Base-by-base conservation (phyloP, 2,113 vertebrate genomes). In the Oryctolagus cuniculus region DNA sequence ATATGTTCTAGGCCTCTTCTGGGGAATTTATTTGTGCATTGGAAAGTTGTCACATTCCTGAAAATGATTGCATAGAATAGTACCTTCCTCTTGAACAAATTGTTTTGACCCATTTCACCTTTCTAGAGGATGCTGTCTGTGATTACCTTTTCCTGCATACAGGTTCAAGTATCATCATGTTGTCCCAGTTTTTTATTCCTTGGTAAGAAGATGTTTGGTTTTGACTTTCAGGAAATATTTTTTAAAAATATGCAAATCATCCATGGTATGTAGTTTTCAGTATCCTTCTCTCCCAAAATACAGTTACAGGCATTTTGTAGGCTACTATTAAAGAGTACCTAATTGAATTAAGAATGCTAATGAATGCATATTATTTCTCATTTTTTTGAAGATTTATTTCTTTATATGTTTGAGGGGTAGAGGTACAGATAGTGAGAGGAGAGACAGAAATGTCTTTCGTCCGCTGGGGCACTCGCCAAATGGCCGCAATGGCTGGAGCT, bases 161-260 rank as follows among this genome's bases (percentile, higher is more conserved):
- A 69, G 24, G 1, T 61, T 79, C 21, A 61, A 10, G 36, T 69
- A 88, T 58, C 21, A 6, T 6, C 53, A 89, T 77, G 10, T 53
- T 74, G 4, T n/a, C 67, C 17, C 21, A 72, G 17, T 1, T 64
- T 67, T 95, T 88, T 51, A 77, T 24, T 31, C 49, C 17, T 11
- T 79, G 3, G 3, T 63, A 67, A 49, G 22, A 89, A 95, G 6
- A 70, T 89, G 16, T 25, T 96, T 21, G 19, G 12, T 88, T 93
- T 85, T 82, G 8, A 69, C 49, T 90, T 91, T 73, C 22, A 93
- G 72, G 31, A 13, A 94, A 63, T 24, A 38, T 51, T 90, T 83
- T 79, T 0, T 44, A 49, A 74, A 86, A 53, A 81, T 10, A 11
- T n/a, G 3, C 27, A n/a, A 58, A 19, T 55, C 53, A 77, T 10